Evolutionary conservation across 2,888 invertebrate genomes (phyloP).

Genomic region (Cerastis leucographa): DNA sequence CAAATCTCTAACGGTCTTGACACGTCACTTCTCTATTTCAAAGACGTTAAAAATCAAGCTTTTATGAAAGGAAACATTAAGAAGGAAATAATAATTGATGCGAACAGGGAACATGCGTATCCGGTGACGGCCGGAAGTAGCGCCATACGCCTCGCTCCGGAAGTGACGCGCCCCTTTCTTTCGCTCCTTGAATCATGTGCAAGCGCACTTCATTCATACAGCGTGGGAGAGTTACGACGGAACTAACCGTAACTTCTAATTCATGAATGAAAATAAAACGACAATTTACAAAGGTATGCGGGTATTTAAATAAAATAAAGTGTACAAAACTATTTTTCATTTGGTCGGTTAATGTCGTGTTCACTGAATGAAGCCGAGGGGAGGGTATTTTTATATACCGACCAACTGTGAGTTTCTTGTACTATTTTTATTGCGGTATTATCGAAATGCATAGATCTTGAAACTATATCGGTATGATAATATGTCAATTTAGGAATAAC

Average conservation of each 20-base stretch:
- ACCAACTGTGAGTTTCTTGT: slow-evolving; percentile 71
- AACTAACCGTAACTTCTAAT: slow-evolving; percentile 82
- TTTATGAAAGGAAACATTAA: slow-evolving; percentile 83
- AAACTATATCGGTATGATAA: slow-evolving; percentile 17
- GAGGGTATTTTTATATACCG: slow-evolving; percentile 79
- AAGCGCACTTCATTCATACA: slow-evolving; percentile 80
- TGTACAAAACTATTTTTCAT: slow-evolving; percentile 71
- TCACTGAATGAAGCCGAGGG: slow-evolving; percentile 78
- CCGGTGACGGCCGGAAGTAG: slow-evolving; percentile 87
- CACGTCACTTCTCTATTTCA: slow-evolving; percentile 47
- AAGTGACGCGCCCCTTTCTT: slow-evolving; percentile 88
- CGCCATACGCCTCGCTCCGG: slow-evolving; percentile 85
- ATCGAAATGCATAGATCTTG: slow-evolving; percentile 55
- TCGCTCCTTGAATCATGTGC: slow-evolving; percentile 76
- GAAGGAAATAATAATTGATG: slow-evolving; percentile 89
- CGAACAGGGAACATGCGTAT: slow-evolving; percentile 85
- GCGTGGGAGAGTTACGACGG: slow-evolving; percentile 85
- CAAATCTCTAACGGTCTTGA: slow-evolving; percentile 39
- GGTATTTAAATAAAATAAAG: slow-evolving; percentile 78
- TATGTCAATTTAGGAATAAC: slow-evolving; percentile 4
- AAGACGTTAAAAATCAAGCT: slow-evolving; percentile 71
- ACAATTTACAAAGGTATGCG: slow-evolving; percentile 73
- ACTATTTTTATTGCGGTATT: slow-evolving; percentile 74
- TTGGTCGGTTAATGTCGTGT: slow-evolving; percentile 75
- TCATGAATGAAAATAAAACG: slow-evolving; percentile 86